phyloP scores from a whole-genome alignment of 1,140 invertebrate genomes.

The Hirudo medicinalis region DNA sequence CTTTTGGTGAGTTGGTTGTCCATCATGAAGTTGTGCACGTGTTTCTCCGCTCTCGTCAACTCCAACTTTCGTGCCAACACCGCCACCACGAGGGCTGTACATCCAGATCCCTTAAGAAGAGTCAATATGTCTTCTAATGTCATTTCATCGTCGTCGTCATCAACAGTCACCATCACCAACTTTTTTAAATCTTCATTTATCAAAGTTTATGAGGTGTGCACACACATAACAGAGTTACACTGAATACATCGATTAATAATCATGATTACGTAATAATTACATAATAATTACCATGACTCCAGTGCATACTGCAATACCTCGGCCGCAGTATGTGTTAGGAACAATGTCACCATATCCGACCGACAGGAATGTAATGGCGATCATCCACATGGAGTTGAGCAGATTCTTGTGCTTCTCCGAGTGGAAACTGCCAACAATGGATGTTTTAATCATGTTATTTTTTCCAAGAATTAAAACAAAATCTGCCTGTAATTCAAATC shows the following conservation, averaged over 20 bases:
- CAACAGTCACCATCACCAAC: conserved; percentile 8
- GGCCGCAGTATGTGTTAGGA: conserved; percentile 93
- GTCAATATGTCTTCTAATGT: background rate
- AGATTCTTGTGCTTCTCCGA: conserved; percentile 69
- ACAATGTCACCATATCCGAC: conserved; percentile 99
- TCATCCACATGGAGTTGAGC: conserved; percentile 96
- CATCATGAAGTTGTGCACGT: conserved; percentile 99
- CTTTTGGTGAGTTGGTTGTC: conserved; percentile 98
- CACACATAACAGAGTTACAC: too few species aligned
- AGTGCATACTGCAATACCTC: conserved; percentile 91
- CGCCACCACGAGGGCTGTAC: conserved; percentile 93
- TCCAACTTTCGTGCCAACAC: conserved; percentile 98
- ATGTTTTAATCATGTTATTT: too few species aligned
- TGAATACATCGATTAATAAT: too few species aligned
- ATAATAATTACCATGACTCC: conserved; percentile 76
- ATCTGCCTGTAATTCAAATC: too few species aligned
- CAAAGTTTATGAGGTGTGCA: too few species aligned
- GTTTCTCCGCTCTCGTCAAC: conserved; percentile 94
- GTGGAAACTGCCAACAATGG: conserved; percentile 32
- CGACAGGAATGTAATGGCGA: conserved; percentile 88
- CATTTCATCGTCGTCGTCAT: conserved; percentile 22
- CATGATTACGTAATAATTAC: too few species aligned
- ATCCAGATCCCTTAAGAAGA: conserved; percentile 74
- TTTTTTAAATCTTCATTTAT: background rate
- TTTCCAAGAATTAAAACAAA: too few species aligned